phyloP scores from a whole-genome alignment of 2,797 vertebrate species.

The Cephalopachus bancanus region DNA sequence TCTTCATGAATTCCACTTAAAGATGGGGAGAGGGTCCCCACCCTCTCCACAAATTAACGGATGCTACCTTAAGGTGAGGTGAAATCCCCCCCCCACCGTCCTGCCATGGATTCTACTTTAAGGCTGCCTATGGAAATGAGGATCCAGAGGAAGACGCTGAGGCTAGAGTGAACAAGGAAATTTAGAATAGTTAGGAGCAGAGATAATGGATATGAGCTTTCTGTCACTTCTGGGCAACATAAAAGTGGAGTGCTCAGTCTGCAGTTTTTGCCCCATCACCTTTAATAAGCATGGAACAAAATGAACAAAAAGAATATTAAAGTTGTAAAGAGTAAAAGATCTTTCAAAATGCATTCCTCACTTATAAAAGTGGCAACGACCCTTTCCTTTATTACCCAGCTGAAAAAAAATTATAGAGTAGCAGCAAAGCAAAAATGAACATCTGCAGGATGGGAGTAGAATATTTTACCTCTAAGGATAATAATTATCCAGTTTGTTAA shows the following conservation, averaged over 20 bases:
- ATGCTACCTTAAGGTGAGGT: too few relatives aligned
- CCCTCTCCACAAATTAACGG: too few relatives aligned
- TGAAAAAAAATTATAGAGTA: background rate
- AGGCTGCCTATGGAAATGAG: background rate
- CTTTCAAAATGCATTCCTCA: background rate
- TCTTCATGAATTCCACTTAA: too few relatives aligned
- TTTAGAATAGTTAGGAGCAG: fast-evolving
- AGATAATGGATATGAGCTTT: background rate
- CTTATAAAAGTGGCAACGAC: background rate
- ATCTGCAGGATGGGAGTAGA: background rate
- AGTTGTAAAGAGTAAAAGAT: background rate
- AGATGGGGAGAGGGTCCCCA: too few relatives aligned
- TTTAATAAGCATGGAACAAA: background rate
- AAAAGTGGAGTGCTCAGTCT: background rate
- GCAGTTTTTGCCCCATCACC: background rate
- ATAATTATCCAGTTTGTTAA: fast-evolving
- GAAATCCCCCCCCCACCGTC: too few relatives aligned
- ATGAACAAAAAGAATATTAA: background rate
- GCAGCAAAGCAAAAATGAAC: background rate
- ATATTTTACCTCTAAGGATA: background rate
- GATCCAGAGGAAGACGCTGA: background rate
- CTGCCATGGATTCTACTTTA: background rate
- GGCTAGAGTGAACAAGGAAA: fast-evolving
- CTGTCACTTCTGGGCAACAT: background rate
- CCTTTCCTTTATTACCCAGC: background rate